Evolutionary conservation across 2,888 invertebrate genomes (phyloP).

Genomic region (Pocota personata): DNA sequence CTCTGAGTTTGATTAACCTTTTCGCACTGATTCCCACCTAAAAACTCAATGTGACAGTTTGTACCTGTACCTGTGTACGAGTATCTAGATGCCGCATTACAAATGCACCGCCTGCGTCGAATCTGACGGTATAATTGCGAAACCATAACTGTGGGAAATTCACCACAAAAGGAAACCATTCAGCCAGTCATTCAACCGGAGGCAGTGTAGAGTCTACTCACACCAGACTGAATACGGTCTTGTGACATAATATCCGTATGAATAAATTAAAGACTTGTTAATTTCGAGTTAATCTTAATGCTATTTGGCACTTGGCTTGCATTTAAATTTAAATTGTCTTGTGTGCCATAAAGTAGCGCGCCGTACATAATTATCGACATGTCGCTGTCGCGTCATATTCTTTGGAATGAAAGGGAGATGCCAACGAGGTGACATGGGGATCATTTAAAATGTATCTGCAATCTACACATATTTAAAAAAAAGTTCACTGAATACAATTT

Average conservation of each 20-base stretch:
- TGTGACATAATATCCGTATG: conserved; percentile 66
- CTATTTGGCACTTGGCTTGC: conserved; percentile 43
- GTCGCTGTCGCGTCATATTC: neutral
- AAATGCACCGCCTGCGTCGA: conserved; percentile 16
- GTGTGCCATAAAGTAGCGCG: conserved; percentile 6
- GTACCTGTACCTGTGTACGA: no score
- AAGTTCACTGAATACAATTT: neutral
- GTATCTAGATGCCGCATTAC: neutral
- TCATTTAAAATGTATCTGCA: neutral
- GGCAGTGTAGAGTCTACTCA: conserved; percentile 23
- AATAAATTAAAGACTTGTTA: conserved; percentile 57
- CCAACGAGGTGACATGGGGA: neutral
- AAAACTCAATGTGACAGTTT: neutral
- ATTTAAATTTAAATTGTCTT: conserved; percentile 51
- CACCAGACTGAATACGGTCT: conserved; percentile 45
- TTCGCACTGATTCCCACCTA: conserved; percentile 35
- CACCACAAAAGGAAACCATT: conserved; percentile 57
- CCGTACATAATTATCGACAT: conserved; percentile 6
- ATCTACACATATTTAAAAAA: neutral
- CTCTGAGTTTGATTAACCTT: conserved; percentile 15
- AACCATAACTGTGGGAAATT: conserved; percentile 60
- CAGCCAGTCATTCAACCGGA: conserved; percentile 60
- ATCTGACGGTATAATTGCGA: conserved; percentile 32
- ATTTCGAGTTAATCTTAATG: conserved; percentile 53
- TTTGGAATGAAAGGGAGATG: neutral